phyloP scores from a whole-genome alignment of 2,797 vertebrate genomes.

The Tenualosa ilisha region DNA sequence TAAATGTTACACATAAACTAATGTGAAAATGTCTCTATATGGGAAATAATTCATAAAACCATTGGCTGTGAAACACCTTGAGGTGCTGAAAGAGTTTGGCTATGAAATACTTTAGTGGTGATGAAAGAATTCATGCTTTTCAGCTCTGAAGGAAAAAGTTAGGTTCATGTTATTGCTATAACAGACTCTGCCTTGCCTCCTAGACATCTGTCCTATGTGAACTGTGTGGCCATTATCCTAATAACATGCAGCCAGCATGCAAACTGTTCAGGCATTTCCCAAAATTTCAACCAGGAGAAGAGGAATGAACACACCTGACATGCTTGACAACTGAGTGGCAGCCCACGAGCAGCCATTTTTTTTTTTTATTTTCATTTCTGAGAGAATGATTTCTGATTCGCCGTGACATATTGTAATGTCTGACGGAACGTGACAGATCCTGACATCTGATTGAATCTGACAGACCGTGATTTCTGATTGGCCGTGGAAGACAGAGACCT shows the following conservation, averaged over 20 bases:
- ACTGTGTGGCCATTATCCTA: background rate
- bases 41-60: background rate
- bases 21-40: background rate
- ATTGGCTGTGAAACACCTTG: background rate
- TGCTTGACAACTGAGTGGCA: background rate
- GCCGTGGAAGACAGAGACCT: background rate
- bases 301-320: background rate
- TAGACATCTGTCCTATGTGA: background rate
- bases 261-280: background rate
- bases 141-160: background rate
- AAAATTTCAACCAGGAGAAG: background rate
- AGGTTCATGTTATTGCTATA: background rate
- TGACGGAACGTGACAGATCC: constrained; percentile 19
- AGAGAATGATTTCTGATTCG: background rate
- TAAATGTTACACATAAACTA: background rate
- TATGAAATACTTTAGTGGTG: too few relatives aligned
- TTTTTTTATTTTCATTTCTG: background rate
- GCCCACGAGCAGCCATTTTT: background rate
- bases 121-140: background rate
- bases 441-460: constrained; percentile 14
- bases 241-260: background rate
- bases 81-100: background rate
- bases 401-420: constrained; percentile 12
- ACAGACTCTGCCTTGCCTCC: background rate
- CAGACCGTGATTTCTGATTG: constrained; percentile 6